phyloP scores from a whole-genome alignment of 1,140 invertebrate species.

The Aphelenchoides avenae region DNA sequence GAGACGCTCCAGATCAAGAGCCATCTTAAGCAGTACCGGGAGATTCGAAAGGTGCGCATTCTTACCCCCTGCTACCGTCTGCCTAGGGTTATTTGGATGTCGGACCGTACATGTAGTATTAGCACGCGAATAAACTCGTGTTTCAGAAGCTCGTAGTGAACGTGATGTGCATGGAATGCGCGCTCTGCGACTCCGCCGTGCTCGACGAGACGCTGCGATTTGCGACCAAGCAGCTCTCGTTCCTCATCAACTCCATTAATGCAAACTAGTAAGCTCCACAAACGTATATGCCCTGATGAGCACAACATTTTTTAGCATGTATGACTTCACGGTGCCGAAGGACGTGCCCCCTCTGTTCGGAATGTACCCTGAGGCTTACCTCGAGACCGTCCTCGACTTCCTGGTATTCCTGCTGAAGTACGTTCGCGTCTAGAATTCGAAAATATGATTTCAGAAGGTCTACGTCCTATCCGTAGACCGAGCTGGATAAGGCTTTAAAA shows the following conservation, averaged over 20 bases:
- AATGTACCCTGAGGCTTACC: constrained; percentile 73
- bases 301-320: neutral
- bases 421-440: constrained; percentile 11
- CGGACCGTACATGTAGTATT: too few relatives aligned
- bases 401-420: constrained; percentile 46
- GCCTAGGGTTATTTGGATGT: too few relatives aligned
- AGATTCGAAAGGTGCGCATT: too few relatives aligned
- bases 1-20: too few relatives aligned
- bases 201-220: constrained; percentile 35
- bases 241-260: constrained; percentile 37
- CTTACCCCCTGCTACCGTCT: too few relatives aligned
- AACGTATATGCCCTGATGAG: neutral
- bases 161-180: constrained; percentile 30
- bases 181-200: constrained; percentile 30
- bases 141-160: constrained; percentile 14
- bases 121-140: too few relatives aligned
- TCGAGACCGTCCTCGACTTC: constrained; percentile 57
- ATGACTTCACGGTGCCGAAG: constrained; percentile 55
- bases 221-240: constrained; percentile 42
- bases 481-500: too few relatives aligned
- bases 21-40: too few relatives aligned
- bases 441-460: neutral
- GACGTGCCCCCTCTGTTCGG: constrained; percentile 77
- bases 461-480: too few relatives aligned
- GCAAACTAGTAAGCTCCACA: constrained; percentile 45